Percentiles rank a stretch among this genome's conserved stretches.
These are phyloP conservation scores for Leuciscus waleckii DNA, from an alignment of 2,797 vertebrate species.

Conservation along the genomic window DNA sequence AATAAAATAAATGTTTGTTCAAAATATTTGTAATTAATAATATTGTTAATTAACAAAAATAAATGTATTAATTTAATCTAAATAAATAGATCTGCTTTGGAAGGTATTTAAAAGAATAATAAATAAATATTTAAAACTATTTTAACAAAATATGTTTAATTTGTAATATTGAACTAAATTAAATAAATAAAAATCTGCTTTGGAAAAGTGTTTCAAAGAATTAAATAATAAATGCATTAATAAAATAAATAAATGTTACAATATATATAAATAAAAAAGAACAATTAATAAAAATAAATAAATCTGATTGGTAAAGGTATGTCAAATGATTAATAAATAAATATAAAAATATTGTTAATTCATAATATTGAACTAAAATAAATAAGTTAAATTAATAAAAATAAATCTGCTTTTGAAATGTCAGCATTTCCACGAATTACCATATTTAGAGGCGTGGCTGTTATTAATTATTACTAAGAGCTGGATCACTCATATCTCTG, in stretches of 20 bases:
- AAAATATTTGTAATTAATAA: too few relatives aligned
- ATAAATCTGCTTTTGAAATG: not conserved
- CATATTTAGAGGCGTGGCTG: too few relatives aligned
- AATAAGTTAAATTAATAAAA: not conserved
- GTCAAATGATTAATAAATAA: too few relatives aligned
- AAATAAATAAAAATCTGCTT: not conserved
- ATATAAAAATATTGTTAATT: not conserved
- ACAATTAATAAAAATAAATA: not conserved
- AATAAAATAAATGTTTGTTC: not conserved
- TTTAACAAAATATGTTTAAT: not conserved
- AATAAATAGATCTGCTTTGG: not conserved
- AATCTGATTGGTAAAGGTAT: not conserved
- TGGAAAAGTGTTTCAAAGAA: not conserved
- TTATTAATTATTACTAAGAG: too few relatives aligned
- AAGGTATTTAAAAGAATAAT: not conserved
- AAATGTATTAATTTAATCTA: too few relatives aligned
- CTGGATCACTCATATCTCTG: too few relatives aligned
- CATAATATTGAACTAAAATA: not conserved
- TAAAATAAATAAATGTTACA: not conserved
- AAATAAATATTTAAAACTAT: too few relatives aligned
- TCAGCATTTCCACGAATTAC: rapidly evolving
- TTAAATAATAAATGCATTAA: not conserved
- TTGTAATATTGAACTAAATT: too few relatives aligned
- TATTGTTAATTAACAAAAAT: too few relatives aligned
- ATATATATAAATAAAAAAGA: not conserved